Base-by-base conservation (phyloP, 1,140 invertebrate genomes). In the Heliothis subflexa region DNA sequence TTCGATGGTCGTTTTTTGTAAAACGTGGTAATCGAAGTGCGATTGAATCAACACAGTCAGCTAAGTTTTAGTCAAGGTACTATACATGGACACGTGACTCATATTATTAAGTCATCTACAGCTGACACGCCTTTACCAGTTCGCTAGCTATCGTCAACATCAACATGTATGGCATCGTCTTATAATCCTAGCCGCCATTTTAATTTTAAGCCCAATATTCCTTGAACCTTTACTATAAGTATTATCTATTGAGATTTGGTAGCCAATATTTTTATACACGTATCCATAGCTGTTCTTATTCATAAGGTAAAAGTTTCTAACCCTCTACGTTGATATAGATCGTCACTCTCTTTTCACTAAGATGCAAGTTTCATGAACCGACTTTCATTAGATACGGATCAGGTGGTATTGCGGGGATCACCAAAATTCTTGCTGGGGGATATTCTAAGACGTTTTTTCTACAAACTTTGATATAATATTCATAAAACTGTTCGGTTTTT, bases 351-450 rank as follows among this genome's bases (percentile, higher is more conserved):
- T 16, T 71, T 71, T 71, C 18, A 71, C 25, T 71, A 55, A 71
- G 68, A 71, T 71, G 68, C 68, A 71, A 71, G 68, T 71, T 62
- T 62, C 33, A 40, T 62, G 28, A 33, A 40, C 28, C 47, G 52
- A 70, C 47, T 70, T 71, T 71, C 68, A 71, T 71, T 71, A 71
- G 68, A 71, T 50, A 71, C 68, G 68, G 68, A 71, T 71, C 68
- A 71, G 52, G 68, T 55, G 50, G 50, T 71, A 54, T 54, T 71
- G 50, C 28, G 68, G 52, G 25, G 49, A 21, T 47, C 68, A 40
- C 68, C 25, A 40, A 71, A 71, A 71, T 50, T 71, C 16, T 25
- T 40, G n/a, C 21, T 50, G 25, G 28, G 68, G 68, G 28, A 71
- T 40, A 18, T 71, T 40, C 52, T 33, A 52, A 55, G 40, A 40